Evolutionary conservation across 2,113 vertebrate genomes (phyloP).

Genomic region (Xyliphius kryptos): DNA sequence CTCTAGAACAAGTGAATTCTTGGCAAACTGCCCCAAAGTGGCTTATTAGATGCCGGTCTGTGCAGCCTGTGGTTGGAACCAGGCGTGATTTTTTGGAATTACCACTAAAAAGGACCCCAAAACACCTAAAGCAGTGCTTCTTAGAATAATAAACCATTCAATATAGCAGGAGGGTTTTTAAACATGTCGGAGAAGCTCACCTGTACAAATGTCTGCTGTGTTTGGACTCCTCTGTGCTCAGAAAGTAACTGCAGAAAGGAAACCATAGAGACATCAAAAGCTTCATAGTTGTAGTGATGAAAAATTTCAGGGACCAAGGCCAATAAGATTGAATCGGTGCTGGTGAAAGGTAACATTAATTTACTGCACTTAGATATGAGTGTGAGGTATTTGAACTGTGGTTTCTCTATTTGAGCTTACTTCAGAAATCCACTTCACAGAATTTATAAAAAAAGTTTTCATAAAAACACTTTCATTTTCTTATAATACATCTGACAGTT

Average conservation of each 20-base stretch:
- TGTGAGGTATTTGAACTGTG: too few relatives aligned
- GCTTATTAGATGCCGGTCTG: too few relatives aligned
- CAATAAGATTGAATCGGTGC: too few relatives aligned
- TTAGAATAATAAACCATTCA: slow-evolving; percentile 22
- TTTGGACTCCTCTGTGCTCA: slow-evolving; percentile 68
- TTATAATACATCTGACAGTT: too few relatives aligned
- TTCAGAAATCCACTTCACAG: too few relatives aligned
- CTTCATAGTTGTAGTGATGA: background rate
- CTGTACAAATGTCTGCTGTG: slow-evolving; percentile 74
- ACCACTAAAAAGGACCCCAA: background rate
- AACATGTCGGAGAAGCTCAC: slow-evolving; percentile 45
- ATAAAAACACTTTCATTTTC: too few relatives aligned
- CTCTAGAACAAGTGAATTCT: too few relatives aligned
- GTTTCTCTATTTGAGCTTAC: too few relatives aligned
- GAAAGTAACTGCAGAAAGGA: slow-evolving; percentile 63
- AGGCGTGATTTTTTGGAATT: background rate
- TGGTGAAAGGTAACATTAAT: too few relatives aligned
- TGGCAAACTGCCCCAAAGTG: too few relatives aligned
- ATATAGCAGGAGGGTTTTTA: slow-evolving; percentile 1
- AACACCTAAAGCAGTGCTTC: background rate
- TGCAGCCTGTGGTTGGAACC: background rate
- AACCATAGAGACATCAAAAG: slow-evolving; percentile 14
- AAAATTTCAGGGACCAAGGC: background rate
- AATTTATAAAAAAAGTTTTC: too few relatives aligned
- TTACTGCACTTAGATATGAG: too few relatives aligned